Percentiles rank a stretch among this genome's conserved stretches.
Evolutionary conservation across 2,113 vertebrate species (phyloP).

Genomic region (Misgurnus anguillicaudatus): DNA sequence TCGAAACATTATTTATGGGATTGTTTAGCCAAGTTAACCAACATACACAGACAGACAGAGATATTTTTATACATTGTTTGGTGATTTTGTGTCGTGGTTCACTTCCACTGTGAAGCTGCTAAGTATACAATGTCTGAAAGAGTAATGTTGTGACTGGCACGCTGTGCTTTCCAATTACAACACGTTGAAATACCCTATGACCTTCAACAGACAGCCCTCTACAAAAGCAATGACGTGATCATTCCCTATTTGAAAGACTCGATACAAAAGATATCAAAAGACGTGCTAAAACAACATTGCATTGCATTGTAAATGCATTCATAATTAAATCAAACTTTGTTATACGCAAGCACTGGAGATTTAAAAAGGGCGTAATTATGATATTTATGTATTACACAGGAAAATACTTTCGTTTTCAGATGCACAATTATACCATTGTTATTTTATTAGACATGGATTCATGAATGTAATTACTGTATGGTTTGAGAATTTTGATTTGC

Average conservation of each 20-base stretch:
- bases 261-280: not conserved
- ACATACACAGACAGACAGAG: not conserved
- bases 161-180: not conserved
- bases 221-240: not conserved
- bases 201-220: not conserved
- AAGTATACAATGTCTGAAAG: not conserved
- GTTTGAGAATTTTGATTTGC: not conserved
- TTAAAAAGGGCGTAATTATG: not conserved
- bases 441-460: not conserved
- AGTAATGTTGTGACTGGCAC: not conserved
- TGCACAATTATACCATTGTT: not conserved
- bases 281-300: not conserved
- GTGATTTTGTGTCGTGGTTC: not conserved
- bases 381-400: not conserved
- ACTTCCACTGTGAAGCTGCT: not conserved
- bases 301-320: conserved; percentile 26
- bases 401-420: not conserved
- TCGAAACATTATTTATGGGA: too few species aligned
- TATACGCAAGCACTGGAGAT: not conserved
- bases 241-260: not conserved
- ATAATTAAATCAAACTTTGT: conserved; percentile 15
- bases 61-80: not conserved
- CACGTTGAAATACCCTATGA: not conserved
- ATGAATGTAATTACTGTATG: not conserved
- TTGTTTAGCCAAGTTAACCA: too few species aligned